Base-by-base conservation (phyloP, 2,113 vertebrate genomes). In the Sinosuthora webbiana region DNA sequence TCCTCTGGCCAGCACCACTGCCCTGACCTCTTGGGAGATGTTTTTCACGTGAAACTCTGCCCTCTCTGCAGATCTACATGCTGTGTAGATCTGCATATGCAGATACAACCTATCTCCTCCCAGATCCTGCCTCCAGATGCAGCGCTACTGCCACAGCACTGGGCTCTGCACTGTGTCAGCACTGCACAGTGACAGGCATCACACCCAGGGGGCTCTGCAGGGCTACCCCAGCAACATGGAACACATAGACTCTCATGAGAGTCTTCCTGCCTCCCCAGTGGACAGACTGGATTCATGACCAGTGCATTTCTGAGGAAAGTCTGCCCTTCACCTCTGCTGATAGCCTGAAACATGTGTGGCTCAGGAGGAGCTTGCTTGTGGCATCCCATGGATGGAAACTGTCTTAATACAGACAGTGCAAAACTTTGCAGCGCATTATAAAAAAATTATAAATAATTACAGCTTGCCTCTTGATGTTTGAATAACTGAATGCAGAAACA, bases 281-380 rank as follows among this genome's bases (percentile, higher is more conserved):
- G 39, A 35, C 44, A 64, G 15, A 28, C 31, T 31, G 12, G 20
- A 13, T 16, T n/a, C 10, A 9, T 7, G n/a, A 39, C 15, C 24
- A 12, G 0, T 5, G 28, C 18, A 9, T 44, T 71, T 31, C 47
- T 53, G 47, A 10, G 1, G 47, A 35, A 67, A 67, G 20, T 9
- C 45, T 69, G 39, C 39, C 14, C 22, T 44, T 39, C 39, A 14
- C 16, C 60, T 75, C 50, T 4, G 3, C 23, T n/a, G 64, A 9
- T 24, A 56, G 62, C 16, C 50, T 35, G 63, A 39, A 30, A 7
- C 0, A 1, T 4, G 28, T 59, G 22, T 0, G 0, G 14, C 52
- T 75, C 35, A 22, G 35, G 18, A 73, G 49, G n/a, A 69, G 21
- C 67, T 39, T 44, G 23, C n/a, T 25, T 44, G 12, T 30, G 41